Base-by-base conservation (phyloP, 2,113 vertebrate species). In the Bufo bufo region DNA sequence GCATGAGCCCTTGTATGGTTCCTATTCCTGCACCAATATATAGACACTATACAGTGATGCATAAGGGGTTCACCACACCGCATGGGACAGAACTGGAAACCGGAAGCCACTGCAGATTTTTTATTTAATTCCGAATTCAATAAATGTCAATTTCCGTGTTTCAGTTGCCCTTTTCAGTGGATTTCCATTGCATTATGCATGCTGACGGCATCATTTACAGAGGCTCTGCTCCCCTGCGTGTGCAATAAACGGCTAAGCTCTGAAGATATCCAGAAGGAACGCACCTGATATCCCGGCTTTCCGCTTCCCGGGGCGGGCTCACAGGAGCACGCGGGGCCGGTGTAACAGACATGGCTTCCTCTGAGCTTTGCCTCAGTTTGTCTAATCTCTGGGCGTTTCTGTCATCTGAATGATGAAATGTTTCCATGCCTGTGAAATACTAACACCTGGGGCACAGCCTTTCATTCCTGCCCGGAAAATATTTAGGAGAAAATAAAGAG, bases 371-470 rank as follows among this genome's bases (percentile, higher is more conserved):
- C 72, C 52, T 45, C 77, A 9, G 6, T 47, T 33, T 50, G 52
- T 84, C 71, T 84, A 84, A 77, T 88, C 87, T 88, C 56, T 84
- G 80, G 87, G 87, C 54, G 71, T 83, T 75, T n/a, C 87, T 63
- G 7, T 82, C 74, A 56, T 81, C 80, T 20, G 56, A 54, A 63
- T 88, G 80, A 88, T 88, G 81, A 83, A 66, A 88, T 88, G 33
- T 88, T 88, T 78, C 87, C 81, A 83, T 65, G 47, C 45, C 72
- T 59, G 16, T 84, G 49, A 83, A 88, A 77, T 84, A 65, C 77
- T 88, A 65, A 63, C 71, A 82, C 87, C 81, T 56, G 58, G 59
- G 86, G 87, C 49, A 12, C 59, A 13, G 77, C 23, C 87, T 88
- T 77, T 74, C 69, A 77, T 88, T 77, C 10, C 56, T 49, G 20